A percentile compares a stretch with the other conserved stretches of the same genome.
Conservation (phyloP, 2,888 invertebrate species). For the Exocentrus adspersus region DNA sequence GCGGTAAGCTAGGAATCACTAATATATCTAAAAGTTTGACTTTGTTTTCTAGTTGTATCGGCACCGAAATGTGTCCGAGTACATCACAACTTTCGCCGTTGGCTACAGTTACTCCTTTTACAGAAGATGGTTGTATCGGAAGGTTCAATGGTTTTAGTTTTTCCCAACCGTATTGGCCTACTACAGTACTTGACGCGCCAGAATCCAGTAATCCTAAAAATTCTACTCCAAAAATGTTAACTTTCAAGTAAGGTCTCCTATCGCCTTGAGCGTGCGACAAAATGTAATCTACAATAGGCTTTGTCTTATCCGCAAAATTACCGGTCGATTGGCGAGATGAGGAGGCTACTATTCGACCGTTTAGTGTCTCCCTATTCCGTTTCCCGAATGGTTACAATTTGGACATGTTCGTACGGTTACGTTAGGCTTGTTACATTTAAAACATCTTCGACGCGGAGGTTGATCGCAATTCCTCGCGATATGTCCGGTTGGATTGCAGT, state of each 20-base stretch:
- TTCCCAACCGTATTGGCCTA: conserved; percentile 1
- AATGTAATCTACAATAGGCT: conserved; percentile 15
- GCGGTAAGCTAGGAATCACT: neutral
- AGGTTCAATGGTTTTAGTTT: neutral
- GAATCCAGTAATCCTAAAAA: conserved; percentile 7
- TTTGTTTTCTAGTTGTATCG: neutral
- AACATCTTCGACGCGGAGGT: conserved; percentile 19
- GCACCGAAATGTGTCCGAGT: neutral
- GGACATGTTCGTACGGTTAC: conserved; percentile 31
- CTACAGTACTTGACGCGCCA: conserved; percentile 1
- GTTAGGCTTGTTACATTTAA: conserved; percentile 23
- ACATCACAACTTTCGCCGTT: conserved; percentile 1
- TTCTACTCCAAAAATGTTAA: neutral
- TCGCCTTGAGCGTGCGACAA: conserved; percentile 8
- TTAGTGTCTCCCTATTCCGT: neutral
- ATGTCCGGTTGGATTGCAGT: conserved; percentile 28
- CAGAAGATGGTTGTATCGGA: no score
- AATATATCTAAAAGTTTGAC: neutral
- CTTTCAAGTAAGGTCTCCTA: neutral
- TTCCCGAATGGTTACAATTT: conserved; percentile 14
- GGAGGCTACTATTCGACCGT: neutral
- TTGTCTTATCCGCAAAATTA: neutral
- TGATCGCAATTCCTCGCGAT: conserved; percentile 20
- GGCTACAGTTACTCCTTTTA: neutral
- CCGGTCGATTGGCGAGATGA: neutral